phyloP scores from a whole-genome alignment of 2,888 invertebrate species.

The Tortrix viridana region DNA sequence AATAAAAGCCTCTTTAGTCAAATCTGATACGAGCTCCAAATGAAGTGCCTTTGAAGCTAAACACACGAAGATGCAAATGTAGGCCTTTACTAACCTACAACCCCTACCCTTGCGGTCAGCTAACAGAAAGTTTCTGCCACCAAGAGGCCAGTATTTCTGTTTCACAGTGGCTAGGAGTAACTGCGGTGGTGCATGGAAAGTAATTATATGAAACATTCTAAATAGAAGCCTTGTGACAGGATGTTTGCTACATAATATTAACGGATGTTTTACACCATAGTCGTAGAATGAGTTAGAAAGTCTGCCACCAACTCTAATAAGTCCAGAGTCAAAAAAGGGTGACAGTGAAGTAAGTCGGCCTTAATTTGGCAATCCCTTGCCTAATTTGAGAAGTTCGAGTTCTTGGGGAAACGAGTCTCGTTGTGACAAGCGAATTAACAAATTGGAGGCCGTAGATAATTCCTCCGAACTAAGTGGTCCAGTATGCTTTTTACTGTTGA shows the following conservation, averaged over 20 bases:
- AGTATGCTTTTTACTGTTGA: not conserved
- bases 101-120: conserved; percentile 16
- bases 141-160: conserved; percentile 5
- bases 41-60: conserved; percentile 44
- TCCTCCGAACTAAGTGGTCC: conserved; percentile 1
- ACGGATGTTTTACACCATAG: conserved; percentile 7
- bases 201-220: not conserved
- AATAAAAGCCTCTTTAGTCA: conserved; percentile 39
- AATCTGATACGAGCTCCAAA: conserved; percentile 42
- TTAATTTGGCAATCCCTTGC: not conserved
- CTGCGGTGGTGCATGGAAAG: no score
- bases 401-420: conserved; percentile 1
- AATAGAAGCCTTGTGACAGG: conserved; percentile 1
- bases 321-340: conserved; percentile 14
- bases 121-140: conserved; percentile 9
- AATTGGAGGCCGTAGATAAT: not conserved
- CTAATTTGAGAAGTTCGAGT: conserved; percentile 4
- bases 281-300: conserved; percentile 10
- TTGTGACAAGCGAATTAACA: conserved; percentile 1
- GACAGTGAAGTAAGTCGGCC: not conserved
- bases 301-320: conserved; percentile 13
- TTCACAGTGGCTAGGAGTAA: not conserved
- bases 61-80: conserved; percentile 40
- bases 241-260: not conserved
- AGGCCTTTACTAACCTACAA: conserved; percentile 20